Percentiles rank a stretch among this genome's conserved stretches.
phyloP scores from a whole-genome alignment of 2,797 vertebrate species.

The Phoeniculus purpureus region DNA sequence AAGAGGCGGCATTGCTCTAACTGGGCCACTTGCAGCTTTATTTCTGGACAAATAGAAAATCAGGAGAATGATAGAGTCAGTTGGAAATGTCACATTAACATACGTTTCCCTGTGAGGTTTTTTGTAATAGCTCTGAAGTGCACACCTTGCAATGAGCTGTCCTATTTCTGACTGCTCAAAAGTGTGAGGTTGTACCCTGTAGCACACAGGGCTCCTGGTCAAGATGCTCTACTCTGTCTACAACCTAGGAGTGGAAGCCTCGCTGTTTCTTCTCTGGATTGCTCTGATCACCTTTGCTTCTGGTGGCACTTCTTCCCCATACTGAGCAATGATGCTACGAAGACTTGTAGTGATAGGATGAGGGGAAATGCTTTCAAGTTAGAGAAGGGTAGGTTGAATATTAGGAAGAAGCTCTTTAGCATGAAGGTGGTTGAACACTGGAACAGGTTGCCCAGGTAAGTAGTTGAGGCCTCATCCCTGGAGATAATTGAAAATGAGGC shows the following conservation, averaged over 20 bases:
- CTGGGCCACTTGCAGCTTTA: not conserved
- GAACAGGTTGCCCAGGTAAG: too few relatives aligned
- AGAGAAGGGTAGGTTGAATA: too few relatives aligned
- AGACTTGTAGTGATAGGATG: too few relatives aligned
- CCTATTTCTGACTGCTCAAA: not conserved
- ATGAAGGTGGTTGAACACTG: too few relatives aligned
- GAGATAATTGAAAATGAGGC: too few relatives aligned
- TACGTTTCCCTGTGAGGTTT: not conserved
- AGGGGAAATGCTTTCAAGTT: too few relatives aligned
- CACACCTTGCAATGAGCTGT: not conserved
- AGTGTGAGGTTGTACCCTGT: not conserved
- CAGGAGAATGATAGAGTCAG: not conserved
- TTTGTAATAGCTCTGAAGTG: not conserved
- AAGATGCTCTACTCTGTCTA: not conserved
- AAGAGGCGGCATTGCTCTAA: not conserved
- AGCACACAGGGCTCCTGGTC: fast-evolving
- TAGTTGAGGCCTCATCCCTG: too few relatives aligned
- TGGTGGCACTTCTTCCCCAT: not conserved
- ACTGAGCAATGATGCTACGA: not conserved
- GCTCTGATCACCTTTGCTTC: not conserved
- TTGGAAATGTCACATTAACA: not conserved
- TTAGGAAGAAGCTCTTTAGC: too few relatives aligned
- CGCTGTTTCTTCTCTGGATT: not conserved
- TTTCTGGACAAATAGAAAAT: not conserved
- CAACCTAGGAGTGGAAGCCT: not conserved